Evolutionary conservation across 2,797 vertebrate species (phyloP).

Genomic region (Catharus ustulatus): DNA sequence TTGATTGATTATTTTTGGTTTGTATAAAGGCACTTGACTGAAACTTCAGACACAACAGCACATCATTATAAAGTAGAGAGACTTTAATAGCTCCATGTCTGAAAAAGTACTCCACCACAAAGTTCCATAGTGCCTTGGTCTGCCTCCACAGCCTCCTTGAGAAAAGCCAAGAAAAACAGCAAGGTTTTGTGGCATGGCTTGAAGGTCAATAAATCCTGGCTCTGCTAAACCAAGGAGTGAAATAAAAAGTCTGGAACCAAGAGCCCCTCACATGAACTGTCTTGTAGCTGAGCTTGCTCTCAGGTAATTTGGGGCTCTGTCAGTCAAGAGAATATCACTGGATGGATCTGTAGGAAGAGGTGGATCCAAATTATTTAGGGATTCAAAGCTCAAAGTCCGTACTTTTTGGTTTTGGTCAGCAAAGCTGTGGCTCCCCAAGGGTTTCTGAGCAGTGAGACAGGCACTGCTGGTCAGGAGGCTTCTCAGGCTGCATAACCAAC

Average conservation of each 20-base stretch:
- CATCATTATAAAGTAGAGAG: conserved; percentile 25
- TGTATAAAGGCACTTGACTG: background rate
- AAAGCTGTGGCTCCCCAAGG: background rate
- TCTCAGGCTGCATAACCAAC: background rate
- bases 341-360: background rate
- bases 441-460: background rate
- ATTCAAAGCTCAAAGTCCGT: background rate
- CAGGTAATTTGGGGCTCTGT: background rate
- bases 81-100: conserved; percentile 34
- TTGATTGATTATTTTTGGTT: conserved; percentile 35
- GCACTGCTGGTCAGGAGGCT: background rate
- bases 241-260: background rate
- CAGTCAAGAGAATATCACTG: background rate
- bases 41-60: conserved; percentile 26
- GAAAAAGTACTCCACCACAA: conserved; percentile 37
- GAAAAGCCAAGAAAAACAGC: conserved; percentile 42
- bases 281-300: background rate
- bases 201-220: conserved; percentile 16
- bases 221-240: background rate
- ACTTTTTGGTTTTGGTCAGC: background rate
- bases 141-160: background rate
- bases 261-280: background rate
- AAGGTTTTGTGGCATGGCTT: background rate
- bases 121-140: background rate
- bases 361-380: background rate